Evolutionary conservation across 2,888 invertebrate genomes (phyloP), one percentile per base, ranked within the genome.

Genomic region (Sinhomidia bicolor): DNA sequence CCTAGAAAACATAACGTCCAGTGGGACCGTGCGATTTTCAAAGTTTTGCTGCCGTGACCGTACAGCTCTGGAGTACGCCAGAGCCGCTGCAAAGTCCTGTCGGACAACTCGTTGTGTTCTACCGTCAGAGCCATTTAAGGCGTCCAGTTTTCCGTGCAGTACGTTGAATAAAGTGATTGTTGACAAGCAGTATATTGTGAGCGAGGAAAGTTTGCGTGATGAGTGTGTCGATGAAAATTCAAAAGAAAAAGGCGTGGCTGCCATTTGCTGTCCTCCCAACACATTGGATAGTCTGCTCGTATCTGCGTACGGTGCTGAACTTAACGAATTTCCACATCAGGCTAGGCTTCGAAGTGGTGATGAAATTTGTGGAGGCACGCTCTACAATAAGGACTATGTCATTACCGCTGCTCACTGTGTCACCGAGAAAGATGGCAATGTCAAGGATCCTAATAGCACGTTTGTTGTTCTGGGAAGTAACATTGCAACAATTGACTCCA

Each of bases 331-430:
- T 82, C 89, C 89, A 4, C 85, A 89, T 20, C 76, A 76, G 26
- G 84, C 84, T 3, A 41, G 54, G 6, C n/a, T 89, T 23, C 17
- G 47, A 12, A 36, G 60, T 29, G 57, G 44, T 10, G 36, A 51
- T 14, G 89, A 68, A 41, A n/a, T 47, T 9, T 89, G 89, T 44
- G 89, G 85, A 0, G 89, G 85, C 29, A 89, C 89, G 0, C 47
- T 89, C 4, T 89, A 89, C 78, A 85, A 85, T 7, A 85, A 85
- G 32, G 47, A 82, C 26, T 89, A 62, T 26, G 71, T 89, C 10
- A 85, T 89, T 26, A 85, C 89, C 0, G 89, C 89, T n/a, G 79
- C 82, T 1, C 79, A 79, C 17, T 79, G 79, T 57, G 57, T 79
- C 7, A 36, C 36, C 6, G 36, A 79, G 1, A 29, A 79, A 12